Percentiles rank a stretch among this genome's conserved stretches.
These are phyloP conservation scores for Thripadectes ignobilis DNA, from an alignment of 2,797 vertebrate species.

Conservation along the genomic window DNA sequence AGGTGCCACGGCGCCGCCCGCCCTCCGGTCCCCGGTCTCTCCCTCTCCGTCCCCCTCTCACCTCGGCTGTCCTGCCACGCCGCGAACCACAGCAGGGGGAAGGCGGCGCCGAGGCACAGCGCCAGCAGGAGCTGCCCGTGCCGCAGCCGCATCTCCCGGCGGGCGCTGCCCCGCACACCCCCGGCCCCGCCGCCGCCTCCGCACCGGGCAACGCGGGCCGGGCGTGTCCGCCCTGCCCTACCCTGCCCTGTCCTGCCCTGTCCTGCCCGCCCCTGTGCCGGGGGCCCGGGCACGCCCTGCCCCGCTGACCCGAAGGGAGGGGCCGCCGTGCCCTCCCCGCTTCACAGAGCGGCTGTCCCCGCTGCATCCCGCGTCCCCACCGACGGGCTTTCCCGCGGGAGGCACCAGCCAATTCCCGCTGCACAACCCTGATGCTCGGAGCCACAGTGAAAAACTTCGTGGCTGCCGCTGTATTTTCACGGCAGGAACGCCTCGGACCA, in stretches of 20 bases:
- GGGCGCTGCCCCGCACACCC: neutral
- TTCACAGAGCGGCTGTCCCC: no score
- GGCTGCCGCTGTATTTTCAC: no score
- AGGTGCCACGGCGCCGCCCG: no score
- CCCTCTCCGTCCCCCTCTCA: neutral
- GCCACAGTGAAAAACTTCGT: no score
- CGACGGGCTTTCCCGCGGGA: neutral
- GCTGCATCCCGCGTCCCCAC: neutral
- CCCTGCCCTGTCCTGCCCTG: neutral
- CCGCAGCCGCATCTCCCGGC: constrained; percentile 61
- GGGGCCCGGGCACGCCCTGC: neutral
- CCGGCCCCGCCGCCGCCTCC: neutral
- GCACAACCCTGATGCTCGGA: neutral
- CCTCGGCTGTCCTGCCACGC: constrained; percentile 1
- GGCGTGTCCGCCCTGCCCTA: neutral
- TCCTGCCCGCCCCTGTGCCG: neutral
- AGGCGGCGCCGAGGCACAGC: constrained; percentile 27
- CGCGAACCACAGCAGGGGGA: constrained; percentile 39
- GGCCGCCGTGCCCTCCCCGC: neutral
- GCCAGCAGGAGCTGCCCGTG: neutral
- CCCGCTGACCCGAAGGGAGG: no score
- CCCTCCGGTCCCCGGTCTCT: neutral
- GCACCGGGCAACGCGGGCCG: neutral
- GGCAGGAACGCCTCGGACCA: neutral
- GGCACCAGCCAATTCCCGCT: rapidly evolving